These are phyloP conservation scores for Xyliphius kryptos DNA, from an alignment of 2,113 vertebrate genomes.

Conservation along the genomic window DNA sequence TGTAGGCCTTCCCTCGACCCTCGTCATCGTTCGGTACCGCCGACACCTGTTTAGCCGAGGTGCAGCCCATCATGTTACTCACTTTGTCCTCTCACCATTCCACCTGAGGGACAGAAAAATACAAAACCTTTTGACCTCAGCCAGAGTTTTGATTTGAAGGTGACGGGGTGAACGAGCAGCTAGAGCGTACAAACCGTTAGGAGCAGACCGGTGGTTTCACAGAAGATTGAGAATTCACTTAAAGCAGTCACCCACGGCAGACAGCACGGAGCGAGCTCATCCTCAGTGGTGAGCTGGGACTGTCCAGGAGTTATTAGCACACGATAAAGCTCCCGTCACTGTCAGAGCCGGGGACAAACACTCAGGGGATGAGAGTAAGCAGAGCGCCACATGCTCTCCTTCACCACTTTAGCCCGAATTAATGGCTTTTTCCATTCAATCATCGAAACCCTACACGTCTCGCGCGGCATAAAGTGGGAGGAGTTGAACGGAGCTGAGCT, in stretches of 20 bases:
- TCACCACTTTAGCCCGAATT: conserved; percentile 6
- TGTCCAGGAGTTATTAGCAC: neutral
- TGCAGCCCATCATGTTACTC: conserved; percentile 99
- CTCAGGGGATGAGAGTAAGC: conserved; percentile 13
- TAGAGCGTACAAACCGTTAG: too few species aligned
- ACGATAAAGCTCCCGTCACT: neutral
- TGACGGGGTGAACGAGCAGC: neutral
- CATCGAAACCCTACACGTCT: neutral
- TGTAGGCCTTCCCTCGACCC: conserved; percentile 93
- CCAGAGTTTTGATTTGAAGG: neutral
- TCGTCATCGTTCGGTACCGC: conserved; percentile 98
- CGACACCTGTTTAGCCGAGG: conserved; percentile 99
- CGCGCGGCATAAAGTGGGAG: too few species aligned
- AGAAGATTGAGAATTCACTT: too few species aligned
- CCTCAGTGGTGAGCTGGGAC: neutral
- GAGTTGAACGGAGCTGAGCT: too few species aligned
- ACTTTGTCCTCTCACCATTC: conserved; percentile 73
- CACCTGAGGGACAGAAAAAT: conserved; percentile 48
- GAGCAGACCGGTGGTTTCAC: too few species aligned
- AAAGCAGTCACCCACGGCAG: too few species aligned
- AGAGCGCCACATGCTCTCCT: conserved; percentile 8
- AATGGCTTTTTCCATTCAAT: neutral
- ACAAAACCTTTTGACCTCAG: neutral
- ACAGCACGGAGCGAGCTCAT: neutral
- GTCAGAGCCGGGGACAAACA: conserved; percentile 12